These are phyloP conservation scores for Dolichallabes microphthalmus DNA, from an alignment of 2,113 vertebrate genomes.

Conservation along the genomic window DNA sequence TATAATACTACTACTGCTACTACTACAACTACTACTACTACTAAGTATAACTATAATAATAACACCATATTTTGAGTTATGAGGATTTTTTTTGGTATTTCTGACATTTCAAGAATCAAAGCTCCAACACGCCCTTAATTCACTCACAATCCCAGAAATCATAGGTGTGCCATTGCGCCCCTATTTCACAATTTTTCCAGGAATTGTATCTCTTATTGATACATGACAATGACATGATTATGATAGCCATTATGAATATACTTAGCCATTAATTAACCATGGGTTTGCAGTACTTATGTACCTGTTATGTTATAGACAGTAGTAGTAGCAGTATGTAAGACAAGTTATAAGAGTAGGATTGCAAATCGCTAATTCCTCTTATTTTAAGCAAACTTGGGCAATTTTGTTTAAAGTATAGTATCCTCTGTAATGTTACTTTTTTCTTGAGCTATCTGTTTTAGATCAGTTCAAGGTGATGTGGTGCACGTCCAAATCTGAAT, in stretches of 20 bases:
- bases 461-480: neutral
- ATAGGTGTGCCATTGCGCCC: too few species aligned
- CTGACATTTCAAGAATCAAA: too few species aligned
- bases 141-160: too few species aligned
- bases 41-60: too few species aligned
- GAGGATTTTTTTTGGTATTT: too few species aligned
- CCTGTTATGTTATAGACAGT: neutral
- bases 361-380: neutral
- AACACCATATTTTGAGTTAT: too few species aligned
- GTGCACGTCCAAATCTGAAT: neutral
- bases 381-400: neutral
- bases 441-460: neutral
- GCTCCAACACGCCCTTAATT: too few species aligned
- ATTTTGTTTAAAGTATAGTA: neutral
- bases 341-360: neutral
- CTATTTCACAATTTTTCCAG: too few species aligned
- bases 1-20: too few species aligned
- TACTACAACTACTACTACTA: too few species aligned
- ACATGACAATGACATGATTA: neutral
- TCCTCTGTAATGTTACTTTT: neutral
- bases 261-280: neutral
- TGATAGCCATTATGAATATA: neutral
- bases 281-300: neutral
- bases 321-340: neutral
- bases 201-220: neutral